phyloP scores from a whole-genome alignment of 1,140 invertebrate genomes.

The Cydia fagiglandana region DNA sequence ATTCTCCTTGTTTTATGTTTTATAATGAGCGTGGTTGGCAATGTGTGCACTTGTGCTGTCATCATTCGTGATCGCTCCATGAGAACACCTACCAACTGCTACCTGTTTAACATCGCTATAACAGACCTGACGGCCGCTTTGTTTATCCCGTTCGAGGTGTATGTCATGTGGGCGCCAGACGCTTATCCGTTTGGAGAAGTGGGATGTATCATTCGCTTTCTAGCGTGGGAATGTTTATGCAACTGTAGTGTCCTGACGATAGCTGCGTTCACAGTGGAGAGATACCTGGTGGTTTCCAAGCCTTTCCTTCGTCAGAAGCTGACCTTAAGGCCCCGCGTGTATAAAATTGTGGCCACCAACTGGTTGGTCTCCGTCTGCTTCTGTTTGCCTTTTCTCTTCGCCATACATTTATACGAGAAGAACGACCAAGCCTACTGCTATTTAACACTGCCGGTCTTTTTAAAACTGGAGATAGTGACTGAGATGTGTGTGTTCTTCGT shows the following conservation, averaged over 20 bases:
- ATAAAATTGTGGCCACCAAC: conserved; percentile 85
- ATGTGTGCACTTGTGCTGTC: conserved; percentile 95
- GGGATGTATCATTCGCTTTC: conserved; percentile 90
- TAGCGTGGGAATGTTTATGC: conserved; percentile 92
- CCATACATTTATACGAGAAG: conserved; percentile 82
- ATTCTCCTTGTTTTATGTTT: conserved; percentile 90
- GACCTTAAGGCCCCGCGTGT: conserved; percentile 86
- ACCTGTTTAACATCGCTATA: conserved; percentile 94
- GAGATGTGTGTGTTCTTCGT: conserved; percentile 91
- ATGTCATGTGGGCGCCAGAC: conserved; percentile 90
- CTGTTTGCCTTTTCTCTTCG: conserved; percentile 88
- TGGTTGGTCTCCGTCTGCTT: conserved; percentile 85
- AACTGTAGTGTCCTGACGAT: conserved; percentile 95
- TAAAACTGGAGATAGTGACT: conserved; percentile 85
- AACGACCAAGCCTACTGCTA: conserved; percentile 75
- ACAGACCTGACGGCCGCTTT: conserved; percentile 92
- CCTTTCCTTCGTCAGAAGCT: conserved; percentile 89
- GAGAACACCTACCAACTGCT: conserved; percentile 95
- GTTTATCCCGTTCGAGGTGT: conserved; percentile 90
- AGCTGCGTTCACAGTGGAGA: conserved; percentile 88
- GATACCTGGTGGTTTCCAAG: conserved; percentile 88
- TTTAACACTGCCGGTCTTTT: conserved; percentile 78
- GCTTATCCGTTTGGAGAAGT: conserved; percentile 91
- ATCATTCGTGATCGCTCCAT: conserved; percentile 93
- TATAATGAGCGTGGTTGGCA: conserved; percentile 91